Percentiles rank a stretch among this genome's conserved stretches.
Conservation (phyloP, 2,888 invertebrate species). For the Shargacucullia verbasci region DNA sequence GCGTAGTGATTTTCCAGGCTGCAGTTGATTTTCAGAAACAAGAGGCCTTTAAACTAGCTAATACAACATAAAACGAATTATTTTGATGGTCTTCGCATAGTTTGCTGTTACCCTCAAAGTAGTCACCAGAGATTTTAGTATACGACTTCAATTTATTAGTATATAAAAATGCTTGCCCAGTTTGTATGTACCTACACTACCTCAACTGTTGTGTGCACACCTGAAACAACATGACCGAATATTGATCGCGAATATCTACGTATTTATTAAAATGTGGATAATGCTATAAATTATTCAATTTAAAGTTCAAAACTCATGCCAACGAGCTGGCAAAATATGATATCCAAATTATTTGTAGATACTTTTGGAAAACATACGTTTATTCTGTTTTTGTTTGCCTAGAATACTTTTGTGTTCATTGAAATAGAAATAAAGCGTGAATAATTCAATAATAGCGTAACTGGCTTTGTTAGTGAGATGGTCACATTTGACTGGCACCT, state of each 20-base stretch:
- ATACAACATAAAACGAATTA: no score
- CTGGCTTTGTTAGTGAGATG: slow-evolving; percentile 13
- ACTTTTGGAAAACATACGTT: neutral
- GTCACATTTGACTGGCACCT: slow-evolving; percentile 10
- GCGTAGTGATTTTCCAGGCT: no score
- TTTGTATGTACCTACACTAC: neutral
- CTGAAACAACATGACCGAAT: slow-evolving; percentile 32
- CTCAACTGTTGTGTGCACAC: slow-evolving; percentile 10
- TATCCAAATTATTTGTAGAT: no score
- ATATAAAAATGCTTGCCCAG: slow-evolving; percentile 9
- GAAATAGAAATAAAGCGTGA: slow-evolving; percentile 27
- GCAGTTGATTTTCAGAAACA: neutral
- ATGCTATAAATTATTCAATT: slow-evolving; percentile 11
- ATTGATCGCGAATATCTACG: neutral
- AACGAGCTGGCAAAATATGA: neutral
- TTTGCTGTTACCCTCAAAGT: no score
- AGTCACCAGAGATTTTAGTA: no score
- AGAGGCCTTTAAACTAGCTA: neutral
- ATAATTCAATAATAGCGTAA: slow-evolving; percentile 21
- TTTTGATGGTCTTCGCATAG: no score
- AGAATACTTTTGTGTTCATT: slow-evolving; percentile 15
- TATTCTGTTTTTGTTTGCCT: neutral
- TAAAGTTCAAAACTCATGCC: neutral
- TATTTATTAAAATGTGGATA: slow-evolving; percentile 3
- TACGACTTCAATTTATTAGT: neutral